These are phyloP conservation scores for Leptonema lineaticorne DNA, from an alignment of 1,140 invertebrate genomes.

Conservation along the genomic window DNA sequence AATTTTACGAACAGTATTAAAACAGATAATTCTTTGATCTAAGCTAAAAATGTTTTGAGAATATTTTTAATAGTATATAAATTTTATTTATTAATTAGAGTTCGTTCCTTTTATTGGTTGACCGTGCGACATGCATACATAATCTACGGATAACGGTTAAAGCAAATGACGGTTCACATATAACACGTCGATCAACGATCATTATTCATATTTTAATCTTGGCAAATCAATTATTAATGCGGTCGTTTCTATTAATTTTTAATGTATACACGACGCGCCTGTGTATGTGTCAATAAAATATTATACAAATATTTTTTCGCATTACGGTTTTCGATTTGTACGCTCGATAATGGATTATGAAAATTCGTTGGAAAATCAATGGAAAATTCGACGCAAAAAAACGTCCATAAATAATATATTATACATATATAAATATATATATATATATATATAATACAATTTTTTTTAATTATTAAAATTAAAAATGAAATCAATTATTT, in stretches of 20 bases:
- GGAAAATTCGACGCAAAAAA: no score
- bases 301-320: no score
- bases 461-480: no score
- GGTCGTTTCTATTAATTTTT: constrained; percentile 5
- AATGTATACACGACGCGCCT: not conserved
- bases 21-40: no score
- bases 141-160: constrained; percentile 30
- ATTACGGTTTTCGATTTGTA: no score
- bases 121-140: constrained; percentile 29
- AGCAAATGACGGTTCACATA: constrained; percentile 31
- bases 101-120: not conserved
- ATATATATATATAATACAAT: no score
- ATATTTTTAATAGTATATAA: not conserved
- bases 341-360: no score
- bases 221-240: constrained; percentile 2
- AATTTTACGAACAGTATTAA: not conserved
- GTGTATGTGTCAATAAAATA: not conserved
- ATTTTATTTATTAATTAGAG: not conserved
- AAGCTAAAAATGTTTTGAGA: no score
- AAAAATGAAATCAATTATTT: no score
- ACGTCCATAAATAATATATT: not conserved
- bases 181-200: constrained; percentile 17
- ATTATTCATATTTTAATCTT: constrained; percentile 15
- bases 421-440: not conserved
- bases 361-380: no score